Percentiles rank a stretch among this genome's conserved stretches.
These are phyloP conservation scores for Xestia ashworthii DNA, from an alignment of 2,888 invertebrate genomes.

Conservation along the genomic window DNA sequence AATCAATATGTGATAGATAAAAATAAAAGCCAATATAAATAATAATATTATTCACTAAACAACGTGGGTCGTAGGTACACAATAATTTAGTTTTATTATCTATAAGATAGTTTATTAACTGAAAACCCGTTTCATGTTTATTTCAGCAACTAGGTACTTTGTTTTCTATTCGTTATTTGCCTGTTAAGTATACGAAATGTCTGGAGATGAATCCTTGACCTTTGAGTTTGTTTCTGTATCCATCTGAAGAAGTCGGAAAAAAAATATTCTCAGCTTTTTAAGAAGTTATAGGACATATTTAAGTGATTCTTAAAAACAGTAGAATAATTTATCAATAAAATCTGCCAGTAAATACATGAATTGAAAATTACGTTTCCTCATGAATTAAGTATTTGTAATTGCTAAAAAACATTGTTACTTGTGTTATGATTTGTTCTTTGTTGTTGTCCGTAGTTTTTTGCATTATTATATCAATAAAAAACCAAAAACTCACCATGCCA, in stretches of 20 bases:
- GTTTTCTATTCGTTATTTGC: neutral
- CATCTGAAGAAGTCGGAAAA: neutral
- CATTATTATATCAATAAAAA: slow-evolving; percentile 1
- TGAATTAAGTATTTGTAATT: neutral
- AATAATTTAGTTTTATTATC: slow-evolving; percentile 1
- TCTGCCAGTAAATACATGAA: neutral
- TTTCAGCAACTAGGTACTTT: slow-evolving; percentile 4
- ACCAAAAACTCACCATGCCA: neutral
- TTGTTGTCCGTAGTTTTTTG: neutral
- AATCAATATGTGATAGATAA: slow-evolving; percentile 34
- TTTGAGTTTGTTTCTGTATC: neutral
- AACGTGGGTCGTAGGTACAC: neutral
- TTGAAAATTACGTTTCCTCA: neutral
- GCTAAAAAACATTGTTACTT: neutral
- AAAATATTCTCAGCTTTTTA: neutral
- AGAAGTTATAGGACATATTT: neutral
- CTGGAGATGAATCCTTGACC: slow-evolving; percentile 4
- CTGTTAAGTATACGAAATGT: neutral
- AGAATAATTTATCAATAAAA: neutral
- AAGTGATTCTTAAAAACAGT: neutral
- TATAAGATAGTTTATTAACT: neutral
- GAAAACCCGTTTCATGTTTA: slow-evolving; percentile 5
- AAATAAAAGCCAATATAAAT: slow-evolving; percentile 17
- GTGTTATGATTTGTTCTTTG: too few relatives aligned
- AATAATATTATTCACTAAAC: slow-evolving; percentile 3